These are phyloP conservation scores for Metopolophium dirhodum DNA, from an alignment of 1,140 invertebrate species.

Conservation along the genomic window DNA sequence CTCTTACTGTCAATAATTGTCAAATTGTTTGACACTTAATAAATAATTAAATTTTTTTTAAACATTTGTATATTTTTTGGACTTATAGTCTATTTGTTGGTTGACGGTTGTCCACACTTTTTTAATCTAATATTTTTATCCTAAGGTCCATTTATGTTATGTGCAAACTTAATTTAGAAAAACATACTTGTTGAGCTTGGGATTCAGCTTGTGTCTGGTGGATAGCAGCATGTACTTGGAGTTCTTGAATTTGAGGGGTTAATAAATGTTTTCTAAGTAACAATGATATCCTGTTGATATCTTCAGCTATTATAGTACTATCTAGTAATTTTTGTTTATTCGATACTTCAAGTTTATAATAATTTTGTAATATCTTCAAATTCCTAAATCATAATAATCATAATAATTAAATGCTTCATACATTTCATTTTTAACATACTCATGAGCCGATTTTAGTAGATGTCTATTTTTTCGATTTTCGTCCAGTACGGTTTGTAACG, in stretches of 20 bases:
- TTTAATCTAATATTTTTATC: not conserved
- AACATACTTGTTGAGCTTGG: slow-evolving; percentile 35
- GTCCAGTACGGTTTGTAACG: slow-evolving; percentile 9
- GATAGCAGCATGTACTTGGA: slow-evolving; percentile 41
- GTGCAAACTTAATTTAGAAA: not conserved
- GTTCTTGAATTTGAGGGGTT: not conserved
- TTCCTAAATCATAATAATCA: slow-evolving; percentile 27
- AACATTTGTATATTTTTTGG: too few relatives aligned
- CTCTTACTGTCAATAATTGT: too few relatives aligned
- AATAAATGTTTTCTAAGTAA: slow-evolving; percentile 28
- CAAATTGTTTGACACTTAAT: not conserved
- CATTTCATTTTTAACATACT: slow-evolving; percentile 3
- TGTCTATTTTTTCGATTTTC: slow-evolving; percentile 55
- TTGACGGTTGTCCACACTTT: too few relatives aligned
- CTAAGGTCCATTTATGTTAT: not conserved
- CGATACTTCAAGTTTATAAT: slow-evolving; percentile 36
- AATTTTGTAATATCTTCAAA: slow-evolving; percentile 43
- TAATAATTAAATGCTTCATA: not conserved
- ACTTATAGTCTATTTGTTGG: too few relatives aligned
- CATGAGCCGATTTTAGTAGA: slow-evolving; percentile 29
- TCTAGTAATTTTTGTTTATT: slow-evolving; percentile 32
- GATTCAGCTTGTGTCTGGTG: slow-evolving; percentile 45
- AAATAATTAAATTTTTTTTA: too few relatives aligned
- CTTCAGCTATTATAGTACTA: slow-evolving; percentile 45
- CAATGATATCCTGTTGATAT: slow-evolving; percentile 43